Evolutionary conservation across 37 sponge, comb jelly and placozoan genomes (phyloP).

Genomic region (Cladorhizidae sp.): DNA sequence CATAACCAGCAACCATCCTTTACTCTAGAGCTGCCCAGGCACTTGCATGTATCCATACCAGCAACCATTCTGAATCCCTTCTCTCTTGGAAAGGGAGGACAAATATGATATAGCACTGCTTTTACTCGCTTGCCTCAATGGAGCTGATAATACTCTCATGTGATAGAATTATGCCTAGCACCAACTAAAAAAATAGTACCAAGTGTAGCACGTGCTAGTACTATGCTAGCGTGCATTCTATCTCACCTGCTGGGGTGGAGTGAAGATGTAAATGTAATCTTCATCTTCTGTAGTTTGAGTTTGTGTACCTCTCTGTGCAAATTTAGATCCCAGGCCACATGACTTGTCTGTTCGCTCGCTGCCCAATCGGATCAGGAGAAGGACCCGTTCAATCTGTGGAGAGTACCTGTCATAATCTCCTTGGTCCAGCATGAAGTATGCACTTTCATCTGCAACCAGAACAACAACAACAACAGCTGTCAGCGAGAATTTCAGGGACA

Average conservation of each 20-base stretch:
- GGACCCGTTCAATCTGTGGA: neutral
- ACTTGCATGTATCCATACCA: too few species aligned
- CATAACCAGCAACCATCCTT: too few species aligned
- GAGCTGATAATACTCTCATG: too few species aligned
- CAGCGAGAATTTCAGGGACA: neutral
- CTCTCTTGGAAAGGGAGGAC: too few species aligned
- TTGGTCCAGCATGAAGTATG: constrained; percentile 4
- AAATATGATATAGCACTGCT: too few species aligned
- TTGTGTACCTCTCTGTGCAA: neutral
- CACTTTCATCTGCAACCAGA: neutral
- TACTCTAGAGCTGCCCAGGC: too few species aligned
- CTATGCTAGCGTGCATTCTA: too few species aligned
- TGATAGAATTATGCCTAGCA: too few species aligned
- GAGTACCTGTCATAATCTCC: constrained; percentile 11
- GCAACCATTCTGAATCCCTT: too few species aligned
- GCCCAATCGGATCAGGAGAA: constrained; percentile 51
- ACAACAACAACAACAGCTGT: neutral
- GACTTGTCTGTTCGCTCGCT: constrained; percentile 10
- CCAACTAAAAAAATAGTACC: too few species aligned
- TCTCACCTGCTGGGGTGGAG: neutral
- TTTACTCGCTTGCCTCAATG: too few species aligned
- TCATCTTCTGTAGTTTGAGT: neutral
- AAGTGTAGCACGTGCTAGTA: too few species aligned
- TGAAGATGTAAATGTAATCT: neutral
- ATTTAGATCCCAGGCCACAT: neutral